These are phyloP conservation scores for Takifugu rubripes DNA, from an alignment of 2,797 vertebrate genomes.

Conservation along the genomic window DNA sequence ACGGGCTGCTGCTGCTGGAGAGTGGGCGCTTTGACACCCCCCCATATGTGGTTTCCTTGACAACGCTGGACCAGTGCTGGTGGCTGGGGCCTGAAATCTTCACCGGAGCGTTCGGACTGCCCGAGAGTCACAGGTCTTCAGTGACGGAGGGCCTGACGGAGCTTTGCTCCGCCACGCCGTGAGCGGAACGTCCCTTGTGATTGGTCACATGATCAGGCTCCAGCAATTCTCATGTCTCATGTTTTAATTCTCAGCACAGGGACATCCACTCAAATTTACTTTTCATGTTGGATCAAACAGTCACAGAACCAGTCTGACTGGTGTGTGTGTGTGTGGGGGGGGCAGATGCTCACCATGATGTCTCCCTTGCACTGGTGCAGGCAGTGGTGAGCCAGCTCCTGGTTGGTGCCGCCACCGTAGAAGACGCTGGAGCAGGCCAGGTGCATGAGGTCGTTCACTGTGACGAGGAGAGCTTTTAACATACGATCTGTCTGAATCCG, in stretches of 20 bases:
- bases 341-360: constrained; percentile 84
- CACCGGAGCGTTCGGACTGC: constrained; percentile 15
- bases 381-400: constrained; percentile 92
- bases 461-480: not conserved
- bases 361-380: constrained; percentile 88
- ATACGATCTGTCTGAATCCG: not conserved
- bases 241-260: no score
- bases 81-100: constrained; percentile 44
- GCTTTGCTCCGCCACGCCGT: no score
- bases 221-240: no score
- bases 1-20: constrained; percentile 29
- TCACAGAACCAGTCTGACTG: no score
- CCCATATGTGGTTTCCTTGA: constrained; percentile 57
- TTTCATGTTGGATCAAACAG: no score
- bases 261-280: no score
- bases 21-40: constrained; percentile 45
- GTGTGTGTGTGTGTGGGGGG: no score
- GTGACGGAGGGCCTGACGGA: not conserved
- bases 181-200: no score
- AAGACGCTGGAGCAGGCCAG: constrained; percentile 94
- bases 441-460: constrained; percentile 86
- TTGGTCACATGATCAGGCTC: no score
- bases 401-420: constrained; percentile 93
- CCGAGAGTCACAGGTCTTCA: not conserved
- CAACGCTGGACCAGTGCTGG: constrained; percentile 53